Conservation (phyloP, 2,797 vertebrate species). For the Gymnopithys bicolor region DNA sequence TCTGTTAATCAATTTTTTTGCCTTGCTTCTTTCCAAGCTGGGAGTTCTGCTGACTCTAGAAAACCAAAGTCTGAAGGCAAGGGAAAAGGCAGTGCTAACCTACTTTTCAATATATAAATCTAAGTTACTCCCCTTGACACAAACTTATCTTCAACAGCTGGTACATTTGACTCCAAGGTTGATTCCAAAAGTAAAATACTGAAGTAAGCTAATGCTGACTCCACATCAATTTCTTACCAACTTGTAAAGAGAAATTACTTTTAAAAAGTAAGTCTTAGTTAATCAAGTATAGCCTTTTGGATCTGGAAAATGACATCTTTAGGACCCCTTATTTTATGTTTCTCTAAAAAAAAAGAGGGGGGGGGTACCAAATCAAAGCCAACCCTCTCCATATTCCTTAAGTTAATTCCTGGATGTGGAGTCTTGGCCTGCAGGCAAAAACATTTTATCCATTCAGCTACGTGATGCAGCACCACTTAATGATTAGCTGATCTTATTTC, state of each 20-base stretch:
- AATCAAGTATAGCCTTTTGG: background rate
- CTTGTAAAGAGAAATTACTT: background rate
- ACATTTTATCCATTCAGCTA: background rate
- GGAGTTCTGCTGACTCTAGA: background rate
- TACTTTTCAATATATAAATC: background rate
- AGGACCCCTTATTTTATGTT: background rate
- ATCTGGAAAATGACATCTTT: background rate
- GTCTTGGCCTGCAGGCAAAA: background rate
- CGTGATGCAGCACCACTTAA: background rate
- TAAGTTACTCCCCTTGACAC: background rate
- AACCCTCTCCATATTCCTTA: background rate
- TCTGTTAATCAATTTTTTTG: background rate
- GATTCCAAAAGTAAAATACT: background rate
- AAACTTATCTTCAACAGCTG: background rate
- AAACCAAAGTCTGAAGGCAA: background rate
- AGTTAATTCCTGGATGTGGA: background rate
- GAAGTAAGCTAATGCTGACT: background rate
- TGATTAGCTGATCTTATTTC: background rate
- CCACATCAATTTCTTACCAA: background rate
- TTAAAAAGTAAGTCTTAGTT: background rate
- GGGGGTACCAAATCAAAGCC: background rate
- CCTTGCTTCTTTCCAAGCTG: background rate
- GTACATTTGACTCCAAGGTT: background rate
- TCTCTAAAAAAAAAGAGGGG: background rate
- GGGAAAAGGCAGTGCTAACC: background rate